Evolutionary conservation across 2,113 vertebrate species (phyloP).

Genomic region (Scopus umbretta): DNA sequence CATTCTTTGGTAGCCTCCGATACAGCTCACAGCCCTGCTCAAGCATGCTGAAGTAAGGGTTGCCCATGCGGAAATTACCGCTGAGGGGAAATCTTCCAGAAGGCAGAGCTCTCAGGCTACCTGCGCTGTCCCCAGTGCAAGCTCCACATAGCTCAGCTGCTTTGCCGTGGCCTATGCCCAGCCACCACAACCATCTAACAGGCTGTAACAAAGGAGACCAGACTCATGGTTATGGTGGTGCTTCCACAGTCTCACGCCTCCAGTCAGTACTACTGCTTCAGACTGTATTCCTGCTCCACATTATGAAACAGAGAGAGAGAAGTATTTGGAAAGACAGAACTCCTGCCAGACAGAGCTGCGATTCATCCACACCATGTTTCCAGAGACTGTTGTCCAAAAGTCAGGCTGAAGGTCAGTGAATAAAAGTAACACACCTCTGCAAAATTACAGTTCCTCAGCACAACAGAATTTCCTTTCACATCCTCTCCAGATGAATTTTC

Average conservation of each 20-base stretch:
- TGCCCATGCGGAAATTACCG: not conserved
- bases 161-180: not conserved
- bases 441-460: not conserved
- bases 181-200: rapidly evolving
- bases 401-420: not conserved
- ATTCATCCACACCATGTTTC: not conserved
- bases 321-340: not conserved
- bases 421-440: not conserved
- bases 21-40: not conserved
- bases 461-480: not conserved
- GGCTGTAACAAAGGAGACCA: not conserved
- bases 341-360: not conserved
- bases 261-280: not conserved
- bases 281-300: not conserved
- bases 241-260: not conserved
- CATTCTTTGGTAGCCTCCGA: not conserved
- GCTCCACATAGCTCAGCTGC: not conserved
- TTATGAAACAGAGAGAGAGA: not conserved
- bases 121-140: not conserved
- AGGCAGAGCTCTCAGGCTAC: not conserved
- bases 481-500: not conserved
- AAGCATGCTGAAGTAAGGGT: not conserved
- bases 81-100: not conserved
- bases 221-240: not conserved
- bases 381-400: not conserved